phyloP scores from a whole-genome alignment of 1,140 invertebrate genomes.

The Lasioglossum baleicum region DNA sequence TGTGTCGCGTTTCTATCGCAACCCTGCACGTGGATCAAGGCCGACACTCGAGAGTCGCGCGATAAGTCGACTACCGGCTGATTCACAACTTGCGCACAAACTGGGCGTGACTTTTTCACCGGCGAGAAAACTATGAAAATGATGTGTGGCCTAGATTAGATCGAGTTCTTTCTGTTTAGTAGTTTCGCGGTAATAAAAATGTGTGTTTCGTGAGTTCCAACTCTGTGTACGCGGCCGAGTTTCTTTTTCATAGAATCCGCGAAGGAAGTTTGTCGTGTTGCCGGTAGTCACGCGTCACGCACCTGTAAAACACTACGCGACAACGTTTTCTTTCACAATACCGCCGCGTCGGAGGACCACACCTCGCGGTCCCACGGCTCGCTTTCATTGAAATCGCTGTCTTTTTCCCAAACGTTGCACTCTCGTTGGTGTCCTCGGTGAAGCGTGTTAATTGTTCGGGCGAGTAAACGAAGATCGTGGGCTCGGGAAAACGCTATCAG shows the following conservation, averaged over 20 bases:
- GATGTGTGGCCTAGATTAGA: too few relatives aligned
- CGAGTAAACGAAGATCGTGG: neutral
- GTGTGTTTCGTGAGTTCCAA: too few relatives aligned
- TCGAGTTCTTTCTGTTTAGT: too few relatives aligned
- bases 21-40: conserved; percentile 5
- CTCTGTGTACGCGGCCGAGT: too few relatives aligned
- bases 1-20: conserved; percentile 5
- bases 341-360: neutral
- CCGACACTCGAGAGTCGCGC: neutral
- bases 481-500: neutral
- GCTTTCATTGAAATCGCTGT: neutral
- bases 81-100: too few relatives aligned
- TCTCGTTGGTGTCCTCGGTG: neutral
- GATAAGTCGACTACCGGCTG: neutral
- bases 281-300: neutral
- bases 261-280: neutral
- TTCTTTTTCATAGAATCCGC: too few relatives aligned
- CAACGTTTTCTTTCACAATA: neutral
- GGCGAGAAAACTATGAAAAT: neutral
- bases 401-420: neutral
- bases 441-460: neutral
- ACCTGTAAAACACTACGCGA: neutral
- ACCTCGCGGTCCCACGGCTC: neutral
- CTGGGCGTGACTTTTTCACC: too few relatives aligned
- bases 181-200: too few relatives aligned